These are phyloP conservation scores for Coenonympha arcania DNA, from an alignment of 2,888 invertebrate species.

Conservation along the genomic window DNA sequence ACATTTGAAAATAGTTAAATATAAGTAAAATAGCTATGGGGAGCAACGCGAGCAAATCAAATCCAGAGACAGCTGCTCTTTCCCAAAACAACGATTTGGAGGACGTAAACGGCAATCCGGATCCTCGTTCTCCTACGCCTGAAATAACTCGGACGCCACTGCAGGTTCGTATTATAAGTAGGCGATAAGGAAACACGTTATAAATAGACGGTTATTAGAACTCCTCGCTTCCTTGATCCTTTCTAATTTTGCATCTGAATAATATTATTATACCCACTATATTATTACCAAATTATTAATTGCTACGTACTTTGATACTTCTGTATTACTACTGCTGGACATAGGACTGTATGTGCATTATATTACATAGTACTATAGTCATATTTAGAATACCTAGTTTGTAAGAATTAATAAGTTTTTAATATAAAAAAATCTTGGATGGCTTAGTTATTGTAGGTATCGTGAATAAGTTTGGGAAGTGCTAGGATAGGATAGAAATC, in stretches of 20 bases:
- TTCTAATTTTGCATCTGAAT: background rate
- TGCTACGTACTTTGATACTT: too few relatives aligned
- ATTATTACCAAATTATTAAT: too few relatives aligned
- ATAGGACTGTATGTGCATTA: too few relatives aligned
- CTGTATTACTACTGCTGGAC: too few relatives aligned
- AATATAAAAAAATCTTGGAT: too few relatives aligned
- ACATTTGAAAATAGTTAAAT: background rate
- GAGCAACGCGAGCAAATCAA: constrained; percentile 58
- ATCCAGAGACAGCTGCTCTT: constrained; percentile 41
- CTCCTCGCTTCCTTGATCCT: background rate
- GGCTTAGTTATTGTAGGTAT: too few relatives aligned
- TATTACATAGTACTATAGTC: too few relatives aligned
- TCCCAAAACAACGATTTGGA: constrained; percentile 44
- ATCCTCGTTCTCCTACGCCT: constrained; percentile 76
- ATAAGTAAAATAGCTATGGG: constrained; percentile 43
- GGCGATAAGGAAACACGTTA: constrained; percentile 9
- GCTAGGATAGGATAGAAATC: too few relatives aligned
- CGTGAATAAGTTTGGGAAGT: too few relatives aligned
- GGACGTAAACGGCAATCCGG: constrained; percentile 48
- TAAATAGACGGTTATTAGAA: background rate
- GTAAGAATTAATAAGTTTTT: too few relatives aligned
- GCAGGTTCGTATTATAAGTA: constrained; percentile 67
- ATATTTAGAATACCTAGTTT: too few relatives aligned
- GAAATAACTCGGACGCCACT: constrained; percentile 75
- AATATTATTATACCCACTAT: too few relatives aligned